Evolutionary conservation across 2,113 vertebrate species (phyloP), one percentile per base, ranked within the genome.

Genomic region (Apodemus sylvaticus): DNA sequence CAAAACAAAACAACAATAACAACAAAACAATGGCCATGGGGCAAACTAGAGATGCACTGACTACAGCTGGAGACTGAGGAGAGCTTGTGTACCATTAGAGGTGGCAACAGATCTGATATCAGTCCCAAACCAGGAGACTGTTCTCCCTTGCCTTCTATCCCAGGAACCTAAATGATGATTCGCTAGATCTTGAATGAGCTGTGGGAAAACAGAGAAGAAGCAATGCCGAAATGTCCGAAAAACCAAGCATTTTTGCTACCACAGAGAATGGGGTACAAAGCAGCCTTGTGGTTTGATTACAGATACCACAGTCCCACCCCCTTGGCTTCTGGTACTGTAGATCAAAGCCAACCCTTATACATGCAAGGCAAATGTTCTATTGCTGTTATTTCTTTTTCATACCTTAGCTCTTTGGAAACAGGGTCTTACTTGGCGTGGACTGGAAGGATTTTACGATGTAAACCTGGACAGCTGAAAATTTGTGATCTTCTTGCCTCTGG

Each of bases 31-130:
- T 29, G 42, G 6, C n/a, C 31, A 62, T 12, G 16, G 45, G 2
- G 48, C 53, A 8, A 19, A 31, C 0, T 0, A 0, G 16, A 31
- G 4, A 42, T 17, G 1, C 14, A 24, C 11, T 1, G 31, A 29
- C 13, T 8, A 1, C 8, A 29, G 3, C 3, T n/a, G 31, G 24
- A 78, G 9, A 20, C 14, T 51, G 17, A 74, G 20, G 17, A 48
- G 45, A 93, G 51, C 29, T 48, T 45, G n/a, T 42, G 22, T 3
- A 76, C 78, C 11, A 26, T n/a, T 17, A 62, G 7, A 36, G 4
- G 14, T 51, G 22, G 24, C 1, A 0, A 71, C 79, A 60, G 16
- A 5, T 36, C 31, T 48, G 34, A 42, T 1, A 0, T 51, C 13
- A 24, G 12, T 29, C 2, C 0, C 66, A 45, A 77, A 48, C 0